Evolutionary conservation across 2,113 vertebrate species (phyloP), one percentile per base, ranked within the genome.

Genomic region (Canis aureus): DNA sequence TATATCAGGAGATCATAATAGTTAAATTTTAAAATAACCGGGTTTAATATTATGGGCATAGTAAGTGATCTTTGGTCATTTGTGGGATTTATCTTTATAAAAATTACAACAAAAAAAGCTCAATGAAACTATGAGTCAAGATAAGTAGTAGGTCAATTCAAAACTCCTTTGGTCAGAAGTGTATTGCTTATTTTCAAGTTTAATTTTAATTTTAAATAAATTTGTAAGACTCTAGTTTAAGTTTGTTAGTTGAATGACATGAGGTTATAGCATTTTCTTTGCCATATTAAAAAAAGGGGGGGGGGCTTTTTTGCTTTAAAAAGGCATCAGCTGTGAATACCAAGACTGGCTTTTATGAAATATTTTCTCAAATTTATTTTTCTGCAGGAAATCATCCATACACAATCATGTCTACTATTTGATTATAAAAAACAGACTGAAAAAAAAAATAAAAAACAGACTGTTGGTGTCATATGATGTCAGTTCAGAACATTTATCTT

Each of bases 191-290:
- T 57, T 88, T 94, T 49, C 67, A 71, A 84, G 53, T 80, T 51
- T 94, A 71, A 64, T 55, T 96, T 96, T 84, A 71, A 89, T 64
- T 82, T 88, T 29, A 91, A 60, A 43, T 49, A 88, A 57, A 20
- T 35, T 73, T 49, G n/a, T 86, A 22, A 90, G 35, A 74, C 25
- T 73, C 35, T 59, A 74, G 25, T 80, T 91, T 43, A 91, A 85
- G 38, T 92, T 78, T 43, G 38, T 97, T 53, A 66, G 10, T 62
- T 83, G 67, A 88, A 82, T 78, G 19, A 62, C 53, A 62, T 78
- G 7, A 67, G 22, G 25, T 87, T 78, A 84, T n/a, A 92, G 17
- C 2, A 59, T 89, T 91, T 86, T 66, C 13, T 59, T 82, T 84
- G 55, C 4, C 57, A 8, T 32, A 29, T 55, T 89, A 16, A 49